These are phyloP conservation scores for Drosophila dives DNA, from an alignment of 2,888 invertebrate genomes.

Conservation along the genomic window DNA sequence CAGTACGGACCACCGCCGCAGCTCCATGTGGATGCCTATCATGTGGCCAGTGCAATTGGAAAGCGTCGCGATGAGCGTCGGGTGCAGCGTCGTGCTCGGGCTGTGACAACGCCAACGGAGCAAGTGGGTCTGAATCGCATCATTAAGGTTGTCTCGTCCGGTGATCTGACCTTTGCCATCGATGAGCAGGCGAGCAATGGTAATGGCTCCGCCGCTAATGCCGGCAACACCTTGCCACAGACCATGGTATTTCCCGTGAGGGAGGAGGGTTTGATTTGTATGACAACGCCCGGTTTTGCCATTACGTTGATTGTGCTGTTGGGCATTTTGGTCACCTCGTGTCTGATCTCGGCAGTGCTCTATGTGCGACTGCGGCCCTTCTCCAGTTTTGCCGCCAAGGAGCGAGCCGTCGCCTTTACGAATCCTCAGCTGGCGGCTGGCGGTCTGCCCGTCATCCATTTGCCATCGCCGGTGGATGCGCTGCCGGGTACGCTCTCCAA, in stretches of 20 bases:
- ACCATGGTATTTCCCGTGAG: slow-evolving; percentile 91
- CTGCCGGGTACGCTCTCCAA: slow-evolving; percentile 82
- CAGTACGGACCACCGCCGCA: slow-evolving; percentile 90
- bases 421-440: slow-evolving; percentile 82
- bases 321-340: slow-evolving; percentile 93
- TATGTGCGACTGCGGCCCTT: slow-evolving; percentile 92
- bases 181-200: slow-evolving; percentile 88
- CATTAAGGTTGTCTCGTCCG: slow-evolving; percentile 95
- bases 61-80: slow-evolving; percentile 90
- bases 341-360: slow-evolving; percentile 93
- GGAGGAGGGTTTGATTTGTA: slow-evolving; percentile 92
- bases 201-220: slow-evolving; percentile 86
- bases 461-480: slow-evolving; percentile 71
- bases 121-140: slow-evolving; percentile 95
- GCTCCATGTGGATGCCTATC: slow-evolving; percentile 87
- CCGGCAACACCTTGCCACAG: slow-evolving; percentile 86
- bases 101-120: slow-evolving; percentile 85
- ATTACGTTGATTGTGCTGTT: slow-evolving; percentile 93
- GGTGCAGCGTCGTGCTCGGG: slow-evolving; percentile 87
- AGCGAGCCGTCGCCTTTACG: slow-evolving; percentile 83
- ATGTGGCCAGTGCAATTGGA: slow-evolving; percentile 87
- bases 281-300: slow-evolving; percentile 97
- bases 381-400: slow-evolving; percentile 85
- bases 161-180: slow-evolving; percentile 93
- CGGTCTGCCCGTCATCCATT: slow-evolving; percentile 81